A percentile compares a stretch with the other conserved stretches of the same genome.
Conservation (phyloP, 2,113 vertebrate species). For the Maccullochella peelii region DNA sequence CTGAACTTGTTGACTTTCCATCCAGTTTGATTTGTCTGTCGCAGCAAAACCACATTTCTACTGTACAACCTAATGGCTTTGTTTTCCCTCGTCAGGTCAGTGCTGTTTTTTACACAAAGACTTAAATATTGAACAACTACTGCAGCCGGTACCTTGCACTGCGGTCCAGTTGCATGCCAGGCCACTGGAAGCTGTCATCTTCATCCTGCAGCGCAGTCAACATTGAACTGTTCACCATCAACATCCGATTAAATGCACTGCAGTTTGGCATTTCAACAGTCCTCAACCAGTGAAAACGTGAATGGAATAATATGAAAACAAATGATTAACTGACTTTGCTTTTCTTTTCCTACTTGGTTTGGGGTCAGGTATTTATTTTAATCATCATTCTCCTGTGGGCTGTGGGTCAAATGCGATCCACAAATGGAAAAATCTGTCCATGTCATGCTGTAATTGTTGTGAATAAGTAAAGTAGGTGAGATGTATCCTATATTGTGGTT, state of each 20-base stretch:
- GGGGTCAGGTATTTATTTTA: slow-evolving; percentile 42
- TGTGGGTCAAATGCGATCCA: slow-evolving; percentile 23
- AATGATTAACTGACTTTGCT: slow-evolving; percentile 13
- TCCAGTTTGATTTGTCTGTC: neutral
- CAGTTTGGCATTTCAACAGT: slow-evolving; percentile 22
- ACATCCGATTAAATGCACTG: slow-evolving; percentile 20
- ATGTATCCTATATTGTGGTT: slow-evolving; percentile 18
- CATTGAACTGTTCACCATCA: slow-evolving; percentile 24
- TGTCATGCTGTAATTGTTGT: slow-evolving; percentile 47
- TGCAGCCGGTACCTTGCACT: slow-evolving; percentile 9
- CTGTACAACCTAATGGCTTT: slow-evolving; percentile 9
- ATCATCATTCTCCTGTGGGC: slow-evolving; percentile 8
- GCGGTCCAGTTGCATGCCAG: slow-evolving; percentile 14
- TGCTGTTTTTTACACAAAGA: slow-evolving; percentile 30
- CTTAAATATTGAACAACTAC: slow-evolving; percentile 14
- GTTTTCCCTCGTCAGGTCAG: slow-evolving; percentile 11
- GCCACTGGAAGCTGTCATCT: slow-evolving; percentile 16
- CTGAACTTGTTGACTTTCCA: neutral
- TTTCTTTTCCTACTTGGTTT: slow-evolving; percentile 19
- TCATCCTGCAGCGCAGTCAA: slow-evolving; percentile 44
- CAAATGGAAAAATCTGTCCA: slow-evolving; percentile 5
- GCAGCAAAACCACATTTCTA: neutral
- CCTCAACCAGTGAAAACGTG: slow-evolving; percentile 4
- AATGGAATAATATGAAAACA: slow-evolving; percentile 30
- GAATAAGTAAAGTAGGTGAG: slow-evolving; percentile 51